Percentiles rank a stretch among this genome's conserved stretches.
phyloP scores from a whole-genome alignment of 2,113 vertebrate genomes.

The Thalassoma bifasciatum region DNA sequence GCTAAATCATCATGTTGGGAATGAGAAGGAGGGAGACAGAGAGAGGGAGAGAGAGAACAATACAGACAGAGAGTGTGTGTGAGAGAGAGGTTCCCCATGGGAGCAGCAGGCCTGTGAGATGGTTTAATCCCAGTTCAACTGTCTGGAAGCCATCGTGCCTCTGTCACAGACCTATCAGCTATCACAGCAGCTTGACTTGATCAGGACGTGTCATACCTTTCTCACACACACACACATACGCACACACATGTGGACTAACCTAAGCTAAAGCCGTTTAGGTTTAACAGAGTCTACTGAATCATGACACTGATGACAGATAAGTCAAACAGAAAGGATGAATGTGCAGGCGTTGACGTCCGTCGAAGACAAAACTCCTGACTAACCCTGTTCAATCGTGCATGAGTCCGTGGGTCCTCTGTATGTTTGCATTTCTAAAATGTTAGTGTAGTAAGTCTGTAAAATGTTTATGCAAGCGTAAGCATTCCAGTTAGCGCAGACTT shows the following conservation, averaged over 20 bases:
- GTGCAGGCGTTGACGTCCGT: constrained; percentile 3
- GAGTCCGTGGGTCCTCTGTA: constrained; percentile 11
- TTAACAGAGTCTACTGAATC: constrained; percentile 54
- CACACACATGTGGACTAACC: constrained; percentile 13
- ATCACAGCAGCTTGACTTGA: constrained; percentile 71
- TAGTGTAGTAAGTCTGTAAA: constrained; percentile 22
- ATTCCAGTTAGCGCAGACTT: constrained; percentile 37
- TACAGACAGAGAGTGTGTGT: constrained; percentile 1
- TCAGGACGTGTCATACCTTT: constrained; percentile 58
- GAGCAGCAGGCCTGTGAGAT: constrained; percentile 41
- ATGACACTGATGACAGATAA: constrained; percentile 50
- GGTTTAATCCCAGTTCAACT: constrained; percentile 69
- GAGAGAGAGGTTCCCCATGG: constrained; percentile 48
- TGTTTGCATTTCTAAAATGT: constrained; percentile 30
- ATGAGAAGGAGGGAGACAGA: constrained; percentile 6
- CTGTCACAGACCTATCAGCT: constrained; percentile 67
- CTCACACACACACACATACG: constrained; percentile 25
- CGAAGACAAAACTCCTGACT: constrained; percentile 44
- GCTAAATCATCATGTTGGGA: constrained; percentile 59
- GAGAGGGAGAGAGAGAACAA: constrained; percentile 1
- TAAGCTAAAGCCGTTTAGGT: constrained; percentile 46
- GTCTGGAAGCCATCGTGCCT: constrained; percentile 69
- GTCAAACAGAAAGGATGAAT: constrained; percentile 38
- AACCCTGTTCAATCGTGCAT: background rate
- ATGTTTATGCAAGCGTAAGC: constrained; percentile 48